Evolutionary conservation across 1,140 invertebrate species (phyloP), one percentile per base, ranked within the genome.

Genomic region (Theocolax elegans): DNA sequence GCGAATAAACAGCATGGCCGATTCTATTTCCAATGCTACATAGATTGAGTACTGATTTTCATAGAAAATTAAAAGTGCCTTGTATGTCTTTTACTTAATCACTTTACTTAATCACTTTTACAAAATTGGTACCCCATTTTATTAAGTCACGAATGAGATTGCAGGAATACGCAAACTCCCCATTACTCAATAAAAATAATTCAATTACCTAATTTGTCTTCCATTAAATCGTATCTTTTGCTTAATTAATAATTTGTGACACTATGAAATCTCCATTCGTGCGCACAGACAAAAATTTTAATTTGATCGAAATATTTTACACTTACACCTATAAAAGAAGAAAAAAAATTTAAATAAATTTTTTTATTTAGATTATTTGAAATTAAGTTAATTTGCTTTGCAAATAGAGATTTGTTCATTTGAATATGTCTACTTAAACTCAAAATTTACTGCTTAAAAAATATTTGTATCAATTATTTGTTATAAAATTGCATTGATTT

Each of bases 81-180:
- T n/a, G n/a, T n/a, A n/a, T n/a, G n/a, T n/a, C n/a, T 67, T 70
- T 46, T 46, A 4, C 6, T 21, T 38, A 40, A 71, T 48, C 51
- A 42, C 60, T 60, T 10, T 2, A 60, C 40, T 58, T 46, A 54
- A 62, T 54, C 12, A 44, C 38, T 17, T 23, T 65, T 65, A 71
- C 7, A 65, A 71, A 71, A 65, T 71, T 71, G 42, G 62, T 65
- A 49, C 62, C 42, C 29, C 44, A 31, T 59, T 66, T 58, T 40
- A 49, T 48, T 65, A 65, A 71, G 46, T 71, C 62, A 46, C 35
- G 44, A 62, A 25, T 65, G 44, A 64, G 40, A 46, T 63, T 69
- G 49, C 48, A 38, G 15, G 10, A 66, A 51, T 23, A 48, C 15
- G 46, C 67, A 67, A 67, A 44, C 44, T 67, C 40, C n/a, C 15